Evolutionary conservation across 2,113 vertebrate genomes (phyloP).

Genomic region (Nycticryphes semicollaris): DNA sequence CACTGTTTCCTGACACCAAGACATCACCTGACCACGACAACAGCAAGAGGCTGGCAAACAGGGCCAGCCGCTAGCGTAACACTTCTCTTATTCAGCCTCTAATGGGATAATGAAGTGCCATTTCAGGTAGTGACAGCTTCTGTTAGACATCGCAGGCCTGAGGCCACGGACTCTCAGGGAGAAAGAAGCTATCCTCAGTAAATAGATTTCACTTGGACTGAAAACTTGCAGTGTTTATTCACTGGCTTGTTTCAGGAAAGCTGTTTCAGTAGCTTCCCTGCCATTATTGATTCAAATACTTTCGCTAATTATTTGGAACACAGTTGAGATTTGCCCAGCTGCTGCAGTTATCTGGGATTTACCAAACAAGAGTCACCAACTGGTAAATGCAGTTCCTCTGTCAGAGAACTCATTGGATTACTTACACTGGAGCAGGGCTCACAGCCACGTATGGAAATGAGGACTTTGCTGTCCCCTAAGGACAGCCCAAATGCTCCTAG

Average conservation of each 20-base stretch:
- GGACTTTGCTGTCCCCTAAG: neutral
- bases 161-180: neutral
- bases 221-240: neutral
- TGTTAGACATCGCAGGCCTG: neutral
- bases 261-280: neutral
- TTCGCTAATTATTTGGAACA: neutral
- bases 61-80: neutral
- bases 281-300: neutral
- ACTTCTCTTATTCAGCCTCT: neutral
- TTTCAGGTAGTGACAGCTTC: conserved; percentile 8
- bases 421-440: neutral
- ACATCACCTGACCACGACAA: accelerated
- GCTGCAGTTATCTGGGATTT: neutral
- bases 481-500: neutral
- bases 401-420: neutral
- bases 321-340: neutral
- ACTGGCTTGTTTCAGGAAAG: neutral
- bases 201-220: neutral
- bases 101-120: neutral
- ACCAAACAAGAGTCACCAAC: neutral
- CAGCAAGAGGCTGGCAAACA: neutral
- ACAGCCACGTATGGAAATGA: neutral
- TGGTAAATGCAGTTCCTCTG: neutral
- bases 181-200: neutral
- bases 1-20: accelerated